A percentile compares a stretch with the other conserved stretches of the same genome.
Evolutionary conservation across 92 coral and sea anemone genomes (phyloP).

Genomic region (Porites divaricata): DNA sequence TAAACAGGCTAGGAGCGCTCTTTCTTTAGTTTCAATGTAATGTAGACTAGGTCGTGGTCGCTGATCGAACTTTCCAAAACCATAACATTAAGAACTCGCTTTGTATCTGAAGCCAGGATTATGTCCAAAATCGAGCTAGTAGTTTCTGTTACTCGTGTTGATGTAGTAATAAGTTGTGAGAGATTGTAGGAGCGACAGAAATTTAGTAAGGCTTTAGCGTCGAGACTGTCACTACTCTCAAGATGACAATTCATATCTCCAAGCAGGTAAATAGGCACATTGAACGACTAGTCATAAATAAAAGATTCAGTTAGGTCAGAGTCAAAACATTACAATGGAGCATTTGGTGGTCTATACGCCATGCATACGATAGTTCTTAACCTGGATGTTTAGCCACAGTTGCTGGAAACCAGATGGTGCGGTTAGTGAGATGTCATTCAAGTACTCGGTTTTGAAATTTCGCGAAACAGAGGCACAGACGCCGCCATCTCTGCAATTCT

Average conservation of each 20-base stretch:
- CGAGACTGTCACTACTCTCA: slow-evolving; percentile 14
- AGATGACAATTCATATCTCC: slow-evolving; percentile 42
- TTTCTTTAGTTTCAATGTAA: no score
- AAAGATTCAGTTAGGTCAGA: slow-evolving; percentile 14
- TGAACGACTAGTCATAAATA: slow-evolving; percentile 30
- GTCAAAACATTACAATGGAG: slow-evolving; percentile 42
- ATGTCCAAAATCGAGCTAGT: no score
- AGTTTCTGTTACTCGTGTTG: slow-evolving; percentile 46
- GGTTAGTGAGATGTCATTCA: slow-evolving; percentile 8
- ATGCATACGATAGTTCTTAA: slow-evolving; percentile 5
- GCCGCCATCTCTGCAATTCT: background rate
- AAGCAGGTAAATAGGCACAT: slow-evolving; percentile 38
- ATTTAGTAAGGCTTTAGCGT: slow-evolving; percentile 31
- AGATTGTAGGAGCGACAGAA: no score
- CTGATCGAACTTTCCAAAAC: no score
- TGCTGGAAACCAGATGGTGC: slow-evolving; percentile 17
- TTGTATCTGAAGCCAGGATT: no score
- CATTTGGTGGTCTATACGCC: slow-evolving; percentile 36
- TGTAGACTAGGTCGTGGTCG: no score
- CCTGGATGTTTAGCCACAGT: slow-evolving; percentile 4
- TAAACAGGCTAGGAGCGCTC: no score
- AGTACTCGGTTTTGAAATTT: slow-evolving; percentile 5
- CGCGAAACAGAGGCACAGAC: slow-evolving; percentile 21
- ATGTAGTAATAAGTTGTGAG: slow-evolving; percentile 35
- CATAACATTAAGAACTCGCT: no score